A percentile compares a stretch with the other conserved stretches of the same genome.
phyloP scores from a whole-genome alignment of 2,113 vertebrate genomes.

The Ophthalmolycus amberensis region DNA sequence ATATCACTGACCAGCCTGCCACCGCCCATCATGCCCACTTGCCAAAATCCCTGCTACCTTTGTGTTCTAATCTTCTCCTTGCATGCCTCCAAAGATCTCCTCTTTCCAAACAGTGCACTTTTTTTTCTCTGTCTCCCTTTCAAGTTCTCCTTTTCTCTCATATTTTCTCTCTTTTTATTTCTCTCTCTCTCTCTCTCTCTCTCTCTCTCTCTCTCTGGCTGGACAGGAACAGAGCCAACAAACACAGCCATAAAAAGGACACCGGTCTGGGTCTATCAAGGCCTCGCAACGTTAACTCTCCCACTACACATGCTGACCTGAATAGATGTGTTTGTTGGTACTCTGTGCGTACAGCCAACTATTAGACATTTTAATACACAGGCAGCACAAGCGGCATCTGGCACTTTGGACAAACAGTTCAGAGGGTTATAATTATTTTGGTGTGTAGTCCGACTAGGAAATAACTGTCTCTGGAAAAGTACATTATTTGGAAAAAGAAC shows the following conservation, averaged over 20 bases:
- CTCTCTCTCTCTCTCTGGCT: constrained; percentile 41
- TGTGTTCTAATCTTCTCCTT: constrained; percentile 21
- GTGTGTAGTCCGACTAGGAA: not conserved
- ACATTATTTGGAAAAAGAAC: constrained; percentile 12
- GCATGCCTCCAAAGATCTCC: constrained; percentile 11
- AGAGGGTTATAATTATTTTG: constrained; percentile 10
- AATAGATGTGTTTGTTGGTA: constrained; percentile 61
- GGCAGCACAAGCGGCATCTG: constrained; percentile 31
- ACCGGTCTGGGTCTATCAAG: constrained; percentile 76
- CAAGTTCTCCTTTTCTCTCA: constrained; percentile 40
- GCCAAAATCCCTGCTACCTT: constrained; percentile 31
- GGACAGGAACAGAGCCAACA: constrained; percentile 78
- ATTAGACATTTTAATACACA: constrained; percentile 46
- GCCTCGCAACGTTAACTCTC: constrained; percentile 47
- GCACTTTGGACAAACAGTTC: constrained; percentile 48
- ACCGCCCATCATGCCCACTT: constrained; percentile 32
- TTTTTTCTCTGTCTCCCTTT: constrained; percentile 32
- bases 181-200: constrained; percentile 15
- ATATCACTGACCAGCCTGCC: constrained; percentile 51
- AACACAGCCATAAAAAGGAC: constrained; percentile 83
- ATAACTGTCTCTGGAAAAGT: constrained; percentile 11
- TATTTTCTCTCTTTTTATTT: constrained; percentile 26
- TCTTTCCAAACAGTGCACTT: constrained; percentile 15
- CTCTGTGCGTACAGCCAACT: constrained; percentile 47
- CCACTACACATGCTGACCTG: constrained; percentile 61